Conservation (phyloP, 2,888 invertebrate species). For the Himalopsyche anomala region DNA sequence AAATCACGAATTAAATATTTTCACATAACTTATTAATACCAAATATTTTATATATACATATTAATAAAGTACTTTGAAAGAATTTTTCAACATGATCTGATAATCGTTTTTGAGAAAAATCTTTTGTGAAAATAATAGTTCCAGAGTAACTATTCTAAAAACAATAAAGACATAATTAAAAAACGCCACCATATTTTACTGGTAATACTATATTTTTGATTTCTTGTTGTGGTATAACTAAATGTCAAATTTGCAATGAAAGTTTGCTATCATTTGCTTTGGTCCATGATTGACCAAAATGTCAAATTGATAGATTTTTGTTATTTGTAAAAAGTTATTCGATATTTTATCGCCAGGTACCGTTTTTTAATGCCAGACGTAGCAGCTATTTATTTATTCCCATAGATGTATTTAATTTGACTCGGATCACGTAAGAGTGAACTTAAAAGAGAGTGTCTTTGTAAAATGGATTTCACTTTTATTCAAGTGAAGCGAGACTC, state of each 20-base stretch:
- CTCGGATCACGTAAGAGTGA: not conserved
- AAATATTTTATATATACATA: no score
- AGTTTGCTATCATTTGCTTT: slow-evolving; percentile 37
- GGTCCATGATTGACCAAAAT: slow-evolving; percentile 55
- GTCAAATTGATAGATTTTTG: slow-evolving; percentile 60
- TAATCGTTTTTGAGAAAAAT: no score
- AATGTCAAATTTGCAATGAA: slow-evolving; percentile 63
- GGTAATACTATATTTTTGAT: slow-evolving; percentile 14
- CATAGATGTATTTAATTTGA: slow-evolving; percentile 18
- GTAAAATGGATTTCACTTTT: slow-evolving; percentile 62
- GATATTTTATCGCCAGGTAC: slow-evolving; percentile 53
- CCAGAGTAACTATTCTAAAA: no score
- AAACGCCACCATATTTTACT: not conserved
- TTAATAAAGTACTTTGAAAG: no score
- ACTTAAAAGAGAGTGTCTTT: slow-evolving; percentile 55
- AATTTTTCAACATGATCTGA: no score
- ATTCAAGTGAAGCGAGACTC: slow-evolving; percentile 44
- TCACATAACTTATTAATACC: no score
- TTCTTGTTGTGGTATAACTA: slow-evolving; percentile 54
- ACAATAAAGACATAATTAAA: no score
- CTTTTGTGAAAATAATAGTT: no score
- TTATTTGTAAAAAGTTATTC: slow-evolving; percentile 52
- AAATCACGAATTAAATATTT: no score
- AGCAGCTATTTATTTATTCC: not conserved
- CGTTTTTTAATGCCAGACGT: slow-evolving; percentile 17